A percentile compares a stretch with the other conserved stretches of the same genome.
Conservation (phyloP, 1,140 invertebrate species). For the Aricia agestis region DNA sequence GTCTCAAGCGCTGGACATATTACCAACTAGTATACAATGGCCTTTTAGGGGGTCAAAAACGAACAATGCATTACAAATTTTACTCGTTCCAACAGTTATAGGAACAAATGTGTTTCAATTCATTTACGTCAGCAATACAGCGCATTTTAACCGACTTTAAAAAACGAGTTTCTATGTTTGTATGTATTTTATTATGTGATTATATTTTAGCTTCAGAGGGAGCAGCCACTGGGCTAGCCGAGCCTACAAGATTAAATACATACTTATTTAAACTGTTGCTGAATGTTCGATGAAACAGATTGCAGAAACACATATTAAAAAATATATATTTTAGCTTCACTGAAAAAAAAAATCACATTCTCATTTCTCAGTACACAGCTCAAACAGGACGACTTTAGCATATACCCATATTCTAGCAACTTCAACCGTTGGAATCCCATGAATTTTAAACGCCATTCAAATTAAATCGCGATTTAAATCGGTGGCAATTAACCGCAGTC, state of each 20-base stretch:
- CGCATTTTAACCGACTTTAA: not conserved
- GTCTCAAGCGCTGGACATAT: constrained; percentile 57
- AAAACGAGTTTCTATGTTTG: no score
- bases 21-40: constrained; percentile 44
- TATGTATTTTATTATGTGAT: no score
- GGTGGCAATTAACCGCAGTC: not conserved
- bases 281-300: no score
- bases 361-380: not conserved
- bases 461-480: constrained; percentile 1
- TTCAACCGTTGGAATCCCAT: not conserved
- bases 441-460: not conserved
- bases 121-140: constrained; percentile 12
- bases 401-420: not conserved
- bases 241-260: no score
- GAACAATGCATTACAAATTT: constrained; percentile 42
- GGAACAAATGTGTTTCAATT: not conserved
- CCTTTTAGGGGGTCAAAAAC: constrained; percentile 43
- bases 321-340: no score
- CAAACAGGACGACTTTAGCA: not conserved
- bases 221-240: no score
- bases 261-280: no score
- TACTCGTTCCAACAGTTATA: constrained; percentile 19
- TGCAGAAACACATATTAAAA: no score
- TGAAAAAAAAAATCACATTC: no score
- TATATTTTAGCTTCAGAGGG: no score